A percentile compares a stretch with the other conserved stretches of the same genome.
These are phyloP conservation scores for Sphaerophoria rueppellii DNA, from an alignment of 2,888 invertebrate genomes.

Conservation along the genomic window DNA sequence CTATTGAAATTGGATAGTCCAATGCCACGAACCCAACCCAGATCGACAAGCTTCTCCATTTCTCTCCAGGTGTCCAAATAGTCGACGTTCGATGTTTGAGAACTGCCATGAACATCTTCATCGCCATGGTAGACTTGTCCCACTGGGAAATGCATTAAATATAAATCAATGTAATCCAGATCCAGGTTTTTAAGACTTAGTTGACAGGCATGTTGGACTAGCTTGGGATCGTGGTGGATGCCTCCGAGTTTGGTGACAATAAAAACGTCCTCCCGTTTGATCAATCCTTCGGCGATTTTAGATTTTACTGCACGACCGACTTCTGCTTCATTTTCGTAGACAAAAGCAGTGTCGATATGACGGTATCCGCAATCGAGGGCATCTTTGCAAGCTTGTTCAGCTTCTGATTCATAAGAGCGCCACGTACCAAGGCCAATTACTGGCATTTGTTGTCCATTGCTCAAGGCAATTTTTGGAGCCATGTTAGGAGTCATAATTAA, in stretches of 20 bases:
- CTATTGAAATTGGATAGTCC: conserved; percentile 81
- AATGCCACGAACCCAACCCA: conserved; percentile 78
- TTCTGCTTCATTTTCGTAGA: conserved; percentile 82
- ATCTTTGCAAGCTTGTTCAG: conserved; percentile 78
- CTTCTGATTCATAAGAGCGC: conserved; percentile 78
- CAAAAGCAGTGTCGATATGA: conserved; percentile 83
- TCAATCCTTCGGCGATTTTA: conserved; percentile 81
- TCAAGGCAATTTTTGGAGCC: conserved; percentile 84
- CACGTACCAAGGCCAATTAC: conserved; percentile 88
- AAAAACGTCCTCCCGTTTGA: conserved; percentile 81
- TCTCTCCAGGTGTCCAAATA: conserved; percentile 80
- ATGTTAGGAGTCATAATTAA: conserved; percentile 61
- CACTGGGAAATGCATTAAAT: conserved; percentile 92
- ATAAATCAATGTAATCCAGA: conserved; percentile 90
- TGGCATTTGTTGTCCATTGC: conserved; percentile 86
- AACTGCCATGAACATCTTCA: conserved; percentile 78
- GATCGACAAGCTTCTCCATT: conserved; percentile 80
- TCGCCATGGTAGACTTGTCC: conserved; percentile 84
- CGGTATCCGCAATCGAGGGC: conserved; percentile 83
- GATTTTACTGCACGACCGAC: conserved; percentile 82
- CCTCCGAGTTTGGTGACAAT: conserved; percentile 80
- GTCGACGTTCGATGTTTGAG: conserved; percentile 78
- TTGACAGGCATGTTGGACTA: conserved; percentile 86
- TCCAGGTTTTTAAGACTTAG: conserved; percentile 86
- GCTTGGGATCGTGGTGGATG: conserved; percentile 85